These are phyloP conservation scores for Merodon equestris DNA, from an alignment of 2,888 invertebrate genomes.

Conservation along the genomic window DNA sequence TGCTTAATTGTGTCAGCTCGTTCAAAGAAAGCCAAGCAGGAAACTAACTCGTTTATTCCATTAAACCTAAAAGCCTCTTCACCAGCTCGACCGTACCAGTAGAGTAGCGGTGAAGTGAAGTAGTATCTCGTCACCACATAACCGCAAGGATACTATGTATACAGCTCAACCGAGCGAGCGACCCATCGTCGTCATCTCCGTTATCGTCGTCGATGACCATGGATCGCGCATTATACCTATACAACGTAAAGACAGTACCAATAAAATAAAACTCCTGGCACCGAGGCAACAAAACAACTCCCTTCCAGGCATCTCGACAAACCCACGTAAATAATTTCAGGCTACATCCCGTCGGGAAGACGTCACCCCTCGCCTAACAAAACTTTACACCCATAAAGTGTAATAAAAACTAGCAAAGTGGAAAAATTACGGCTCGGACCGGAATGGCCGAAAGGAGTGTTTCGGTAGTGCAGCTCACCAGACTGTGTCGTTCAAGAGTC, in stretches of 20 bases:
- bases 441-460: slow-evolving; percentile 41
- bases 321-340: no score
- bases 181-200: slow-evolving; percentile 48
- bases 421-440: slow-evolving; percentile 60
- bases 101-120: slow-evolving; percentile 6
- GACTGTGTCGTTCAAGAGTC: slow-evolving; percentile 24
- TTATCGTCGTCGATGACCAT: slow-evolving; percentile 37
- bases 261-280: slow-evolving; percentile 59
- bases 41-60: slow-evolving; percentile 68
- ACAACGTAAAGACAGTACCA: slow-evolving; percentile 33
- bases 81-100: not conserved
- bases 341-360: not conserved
- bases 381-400: slow-evolving; percentile 32
- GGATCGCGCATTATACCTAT: slow-evolving; percentile 50
- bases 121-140: slow-evolving; percentile 57
- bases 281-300: no score
- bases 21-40: slow-evolving; percentile 57
- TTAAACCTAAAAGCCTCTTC: slow-evolving; percentile 66
- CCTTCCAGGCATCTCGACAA: no score
- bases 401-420: slow-evolving; percentile 65
- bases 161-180: not conserved
- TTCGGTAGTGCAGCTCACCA: slow-evolving; percentile 24
- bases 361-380: slow-evolving; percentile 28
- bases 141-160: slow-evolving; percentile 49
- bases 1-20: slow-evolving; percentile 60